phyloP scores from a whole-genome alignment of 2,888 invertebrate genomes.

The Elegia similella region DNA sequence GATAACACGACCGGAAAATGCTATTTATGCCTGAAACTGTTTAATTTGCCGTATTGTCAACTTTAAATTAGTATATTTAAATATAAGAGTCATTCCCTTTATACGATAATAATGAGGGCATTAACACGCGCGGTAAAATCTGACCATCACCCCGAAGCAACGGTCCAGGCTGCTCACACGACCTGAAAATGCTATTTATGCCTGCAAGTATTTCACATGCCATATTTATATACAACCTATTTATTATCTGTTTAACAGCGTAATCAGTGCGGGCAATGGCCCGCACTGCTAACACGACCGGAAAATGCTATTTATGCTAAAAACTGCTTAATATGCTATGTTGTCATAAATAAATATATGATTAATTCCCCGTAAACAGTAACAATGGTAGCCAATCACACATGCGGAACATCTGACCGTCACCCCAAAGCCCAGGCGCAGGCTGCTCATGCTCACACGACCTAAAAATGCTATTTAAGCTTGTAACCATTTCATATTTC shows the following conservation, averaged over 20 bases:
- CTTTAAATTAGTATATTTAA: too few relatives aligned
- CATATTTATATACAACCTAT: too few relatives aligned
- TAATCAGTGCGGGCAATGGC: conserved; percentile 57
- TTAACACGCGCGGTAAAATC: conserved; percentile 27
- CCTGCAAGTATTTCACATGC: neutral
- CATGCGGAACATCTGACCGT: conserved; percentile 28
- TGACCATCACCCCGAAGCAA: conserved; percentile 51
- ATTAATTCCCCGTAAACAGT: neutral
- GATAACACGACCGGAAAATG: conserved; percentile 57
- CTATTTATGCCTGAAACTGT: too few relatives aligned
- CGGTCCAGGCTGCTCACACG: conserved; percentile 56
- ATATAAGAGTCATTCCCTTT: too few relatives aligned
- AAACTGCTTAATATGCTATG: neutral
- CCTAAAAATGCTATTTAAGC: conserved; percentile 65
- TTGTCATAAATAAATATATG: neutral
- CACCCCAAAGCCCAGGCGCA: conserved; percentile 61
- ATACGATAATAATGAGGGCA: conserved; percentile 34
- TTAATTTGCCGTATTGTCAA: too few relatives aligned
- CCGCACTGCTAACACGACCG: conserved; percentile 59
- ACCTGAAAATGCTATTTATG: conserved; percentile 66
- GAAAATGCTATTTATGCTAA: conserved; percentile 28
- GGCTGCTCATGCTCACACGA: conserved; percentile 55
- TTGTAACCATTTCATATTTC: too few relatives aligned
- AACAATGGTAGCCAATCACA: conserved; percentile 33
- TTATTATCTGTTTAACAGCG: too few relatives aligned